Base-by-base conservation (phyloP, 2,888 invertebrate species). In the Drepana falcataria region DNA sequence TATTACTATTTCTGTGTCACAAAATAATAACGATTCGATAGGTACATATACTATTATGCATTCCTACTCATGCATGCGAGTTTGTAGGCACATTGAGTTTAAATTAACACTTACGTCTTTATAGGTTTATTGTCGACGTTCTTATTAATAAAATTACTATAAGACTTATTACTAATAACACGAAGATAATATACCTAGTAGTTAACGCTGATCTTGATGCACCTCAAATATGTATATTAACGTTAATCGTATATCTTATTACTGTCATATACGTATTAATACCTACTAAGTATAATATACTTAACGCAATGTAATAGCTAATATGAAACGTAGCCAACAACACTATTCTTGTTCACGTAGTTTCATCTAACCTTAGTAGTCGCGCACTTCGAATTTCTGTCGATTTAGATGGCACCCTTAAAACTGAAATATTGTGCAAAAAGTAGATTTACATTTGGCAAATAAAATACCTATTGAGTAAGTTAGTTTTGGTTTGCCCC, bases 311-410 rank as follows among this genome's bases (percentile, higher is more conserved):
- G 33, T 41, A 51, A 51, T 51, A 51, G 49, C 49, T 34, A 40
- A 34, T 34, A 51, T 33, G 33, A 6, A 34, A 34, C 6, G 49
- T 51, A 51, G 49, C 7, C 3, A 51, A 33, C 21, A 40, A 40
- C 33, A 33, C 21, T 49, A 65, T 69, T 60, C 68, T 70, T 73
- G 70, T 69, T 77, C 77, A 79, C 78, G 81, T 85, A 86, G 82
- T 79, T 81, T 77, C 68, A 75, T 69, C 68, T 67, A 60, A 67
- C 67, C 65, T 58, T 34, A 5, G 76, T 85, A 85, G 85, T 73
- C 68, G 68, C 73, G 79, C 82, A 83, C 82, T 64, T 68, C 72
- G 9, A 44, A 64, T 69, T 65, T 66, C 59, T 73, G 65, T 71
- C 65, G 61, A 69, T 61, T 73, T 79, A 79, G 78, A 68, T 64